Percentiles rank a stretch among this genome's conserved stretches.
Conservation (phyloP, 2,888 invertebrate species). For the Epirrhoe tristata region DNA sequence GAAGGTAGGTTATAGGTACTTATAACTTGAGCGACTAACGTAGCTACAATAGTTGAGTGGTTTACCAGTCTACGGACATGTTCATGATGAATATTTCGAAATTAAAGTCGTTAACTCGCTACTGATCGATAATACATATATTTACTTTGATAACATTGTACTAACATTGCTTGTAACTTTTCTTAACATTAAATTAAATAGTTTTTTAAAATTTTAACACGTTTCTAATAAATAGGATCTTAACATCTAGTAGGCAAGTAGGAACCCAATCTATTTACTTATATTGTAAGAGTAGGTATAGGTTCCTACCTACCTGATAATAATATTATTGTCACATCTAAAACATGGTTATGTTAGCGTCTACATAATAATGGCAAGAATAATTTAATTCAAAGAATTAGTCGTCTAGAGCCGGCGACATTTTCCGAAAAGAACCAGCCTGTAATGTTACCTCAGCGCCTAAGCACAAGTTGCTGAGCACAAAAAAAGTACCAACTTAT, state of each 20-base stretch:
- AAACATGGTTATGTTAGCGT: slow-evolving; percentile 1
- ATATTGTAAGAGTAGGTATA: background rate
- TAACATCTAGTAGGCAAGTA: background rate
- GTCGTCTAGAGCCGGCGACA: background rate
- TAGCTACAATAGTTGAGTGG: too few relatives aligned
- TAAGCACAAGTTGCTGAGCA: too few relatives aligned
- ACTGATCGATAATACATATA: background rate
- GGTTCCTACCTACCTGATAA: background rate
- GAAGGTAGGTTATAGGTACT: too few relatives aligned
- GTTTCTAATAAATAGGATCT: slow-evolving; percentile 3
- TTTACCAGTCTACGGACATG: too few relatives aligned
- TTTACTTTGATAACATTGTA: slow-evolving; percentile 8
- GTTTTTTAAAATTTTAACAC: background rate
- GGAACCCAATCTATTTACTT: background rate
- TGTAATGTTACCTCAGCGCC: background rate
- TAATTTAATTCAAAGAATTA: slow-evolving; percentile 4
- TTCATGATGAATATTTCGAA: background rate
- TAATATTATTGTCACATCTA: slow-evolving; percentile 9
- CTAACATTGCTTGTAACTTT: background rate
- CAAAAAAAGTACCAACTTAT: too few relatives aligned
- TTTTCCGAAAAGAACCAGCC: background rate
- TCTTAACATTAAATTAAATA: slow-evolving; percentile 3
- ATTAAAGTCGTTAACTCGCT: slow-evolving; percentile 1
- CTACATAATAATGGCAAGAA: slow-evolving; percentile 19
- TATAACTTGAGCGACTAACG: too few relatives aligned